Conservation (phyloP, 2,797 vertebrate genomes). For the Arrhamphus sclerolepis region DNA sequence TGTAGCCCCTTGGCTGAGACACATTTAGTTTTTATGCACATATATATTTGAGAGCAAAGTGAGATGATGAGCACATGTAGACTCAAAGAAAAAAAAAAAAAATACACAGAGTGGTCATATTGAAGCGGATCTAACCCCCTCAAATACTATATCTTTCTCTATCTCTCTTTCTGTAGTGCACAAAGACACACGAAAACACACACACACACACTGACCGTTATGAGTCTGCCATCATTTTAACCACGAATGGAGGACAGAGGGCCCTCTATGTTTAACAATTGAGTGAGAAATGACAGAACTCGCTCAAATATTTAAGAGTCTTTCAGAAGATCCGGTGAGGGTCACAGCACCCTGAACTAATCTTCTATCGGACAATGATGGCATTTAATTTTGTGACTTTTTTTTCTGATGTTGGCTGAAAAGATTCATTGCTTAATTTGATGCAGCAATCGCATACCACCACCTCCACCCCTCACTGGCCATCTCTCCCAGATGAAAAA, state of each 20-base stretch:
- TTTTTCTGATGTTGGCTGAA: slow-evolving; percentile 52
- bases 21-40: neutral
- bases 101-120: too few species aligned
- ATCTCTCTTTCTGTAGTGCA: neutral
- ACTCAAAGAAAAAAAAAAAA: too few species aligned
- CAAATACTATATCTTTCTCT: slow-evolving; percentile 34
- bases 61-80: too few species aligned
- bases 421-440: slow-evolving; percentile 64
- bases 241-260: slow-evolving; percentile 57
- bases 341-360: slow-evolving; percentile 71
- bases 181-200: slow-evolving; percentile 6
- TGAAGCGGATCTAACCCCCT: slow-evolving; percentile 24
- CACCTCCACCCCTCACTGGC: slow-evolving; percentile 6
- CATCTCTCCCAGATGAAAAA: slow-evolving; percentile 48
- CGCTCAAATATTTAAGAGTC: slow-evolving; percentile 77
- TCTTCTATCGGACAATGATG: slow-evolving; percentile 68
- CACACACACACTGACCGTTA: slow-evolving; percentile 16
- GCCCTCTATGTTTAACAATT: slow-evolving; percentile 62
- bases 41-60: neutral
- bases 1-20: neutral
- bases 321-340: slow-evolving; percentile 73
- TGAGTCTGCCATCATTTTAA: slow-evolving; percentile 25
- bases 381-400: slow-evolving; percentile 64
- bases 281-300: slow-evolving; percentile 76
- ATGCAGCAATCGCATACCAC: slow-evolving; percentile 53